These are phyloP conservation scores for Lithophane ornitopus DNA, from an alignment of 2,888 invertebrate species.

Conservation along the genomic window DNA sequence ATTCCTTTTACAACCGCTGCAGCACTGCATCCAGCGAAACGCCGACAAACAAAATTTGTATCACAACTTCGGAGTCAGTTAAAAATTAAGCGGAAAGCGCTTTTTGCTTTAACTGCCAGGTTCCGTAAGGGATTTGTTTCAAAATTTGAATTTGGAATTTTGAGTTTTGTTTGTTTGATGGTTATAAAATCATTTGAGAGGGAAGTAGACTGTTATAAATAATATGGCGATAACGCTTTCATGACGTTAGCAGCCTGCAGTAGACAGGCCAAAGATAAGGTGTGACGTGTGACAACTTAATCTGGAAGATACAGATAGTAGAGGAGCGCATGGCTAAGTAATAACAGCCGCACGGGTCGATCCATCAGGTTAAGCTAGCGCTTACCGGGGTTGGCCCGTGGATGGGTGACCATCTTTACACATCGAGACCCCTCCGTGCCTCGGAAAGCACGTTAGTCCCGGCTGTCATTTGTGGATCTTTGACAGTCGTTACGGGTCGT, in stretches of 20 bases:
- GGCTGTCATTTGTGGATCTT: no score
- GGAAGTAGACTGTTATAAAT: slow-evolving; percentile 4
- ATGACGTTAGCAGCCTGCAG: neutral
- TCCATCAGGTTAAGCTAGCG: no score
- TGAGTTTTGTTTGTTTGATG: slow-evolving; percentile 37
- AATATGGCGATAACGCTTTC: neutral
- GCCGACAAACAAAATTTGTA: slow-evolving; percentile 55
- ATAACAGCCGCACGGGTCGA: no score
- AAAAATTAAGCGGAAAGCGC: slow-evolving; percentile 59
- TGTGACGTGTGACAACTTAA: no score
- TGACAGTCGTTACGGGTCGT: no score
- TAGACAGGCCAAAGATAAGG: neutral
- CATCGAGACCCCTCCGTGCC: no score
- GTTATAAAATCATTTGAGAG: slow-evolving; percentile 28
- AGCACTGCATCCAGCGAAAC: slow-evolving; percentile 52
- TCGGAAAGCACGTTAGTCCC: no score
- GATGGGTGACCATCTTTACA: no score
- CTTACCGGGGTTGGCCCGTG: no score
- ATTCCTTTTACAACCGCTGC: slow-evolving; percentile 68
- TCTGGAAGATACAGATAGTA: no score
- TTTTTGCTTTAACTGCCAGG: slow-evolving; percentile 45
- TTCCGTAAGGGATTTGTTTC: slow-evolving; percentile 31
- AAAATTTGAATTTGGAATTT: slow-evolving; percentile 43
- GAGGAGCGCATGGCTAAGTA: no score
- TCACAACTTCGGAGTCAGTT: slow-evolving; percentile 55